Evolutionary conservation across 1,140 invertebrate genomes (phyloP), one percentile per base, ranked within the genome.

Genomic region (Drosophila miranda): DNA sequence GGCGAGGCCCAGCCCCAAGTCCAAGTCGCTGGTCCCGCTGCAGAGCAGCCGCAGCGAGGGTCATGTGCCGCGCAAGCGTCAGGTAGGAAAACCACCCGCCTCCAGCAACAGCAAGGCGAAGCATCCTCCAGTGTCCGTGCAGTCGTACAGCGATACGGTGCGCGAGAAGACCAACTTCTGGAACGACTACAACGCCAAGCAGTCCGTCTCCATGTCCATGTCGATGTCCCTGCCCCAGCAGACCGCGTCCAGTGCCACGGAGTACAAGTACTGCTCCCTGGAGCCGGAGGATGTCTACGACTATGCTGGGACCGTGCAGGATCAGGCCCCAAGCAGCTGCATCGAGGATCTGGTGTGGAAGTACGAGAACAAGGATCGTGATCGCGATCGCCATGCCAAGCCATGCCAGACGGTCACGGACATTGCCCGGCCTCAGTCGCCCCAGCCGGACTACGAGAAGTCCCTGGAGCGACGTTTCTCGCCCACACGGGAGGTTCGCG

Each of bases 281-380:
- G 56, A 66, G 16, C 60, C 78, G 6, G 81, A 90, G 66, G 78
- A 84, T 41, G 61, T 78, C 19, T 82, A 75, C 14, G 82, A 89
- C 19, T 83, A 53, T 11, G 42, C 68, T 0, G 55, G 38, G 59
- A 6, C 28, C 34, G 34, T 11, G 11, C 34, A 38, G 34, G 0
- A 11, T 13, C 9, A 34, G 38, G 46, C 52, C 2, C 45, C 44
- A 4, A 58, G 34, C 51, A 68, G 62, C 90, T 52, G 91, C 91
- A 55, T 84, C 7, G 82, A 90, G 61, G 88, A 90, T 30, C 63
- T 90, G 0, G 82, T 89, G 5, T 90, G 89, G 80, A 74, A 90
- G 45, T 90, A 89, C 46, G 84, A 90, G 57, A 81, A 70, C 59
- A 73, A 75, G 44, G 69, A 72, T 19, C 64, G 55, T 38, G 51